phyloP scores from a whole-genome alignment of 2,113 vertebrate species.

The Gadus chalcogrammus region DNA sequence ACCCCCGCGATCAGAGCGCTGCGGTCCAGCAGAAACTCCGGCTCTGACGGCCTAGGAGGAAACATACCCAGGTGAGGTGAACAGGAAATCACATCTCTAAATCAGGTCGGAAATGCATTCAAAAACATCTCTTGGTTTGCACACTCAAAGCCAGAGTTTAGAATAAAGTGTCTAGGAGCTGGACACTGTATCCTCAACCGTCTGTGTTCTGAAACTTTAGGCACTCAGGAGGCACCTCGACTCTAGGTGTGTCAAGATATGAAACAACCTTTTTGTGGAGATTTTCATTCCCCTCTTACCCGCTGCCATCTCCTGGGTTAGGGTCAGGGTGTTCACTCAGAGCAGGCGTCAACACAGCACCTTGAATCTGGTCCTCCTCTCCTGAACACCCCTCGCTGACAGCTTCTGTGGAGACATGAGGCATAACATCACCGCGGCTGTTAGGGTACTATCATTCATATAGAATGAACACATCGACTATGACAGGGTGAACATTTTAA shows the following conservation, averaged over 20 bases:
- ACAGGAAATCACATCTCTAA: no score
- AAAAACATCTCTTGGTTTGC: no score
- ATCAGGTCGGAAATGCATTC: no score
- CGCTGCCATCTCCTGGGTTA: slow-evolving; percentile 20
- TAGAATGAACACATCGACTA: no score
- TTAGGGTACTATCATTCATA: neutral
- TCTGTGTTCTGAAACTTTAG: no score
- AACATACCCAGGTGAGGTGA: neutral
- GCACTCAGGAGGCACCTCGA: no score
- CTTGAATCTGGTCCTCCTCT: slow-evolving; percentile 20
- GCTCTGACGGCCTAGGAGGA: slow-evolving; percentile 53
- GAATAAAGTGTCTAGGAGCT: no score
- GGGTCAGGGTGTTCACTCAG: neutral
- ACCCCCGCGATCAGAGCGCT: slow-evolving; percentile 27
- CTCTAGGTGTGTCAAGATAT: no score
- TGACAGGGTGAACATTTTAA: no score
- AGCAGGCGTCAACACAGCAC: neutral
- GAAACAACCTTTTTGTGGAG: no score
- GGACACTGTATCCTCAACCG: no score
- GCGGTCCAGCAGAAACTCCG: slow-evolving; percentile 50
- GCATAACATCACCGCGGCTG: neutral
- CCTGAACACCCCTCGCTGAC: slow-evolving; percentile 2
- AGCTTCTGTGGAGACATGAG: slow-evolving; percentile 39
- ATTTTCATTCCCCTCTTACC: slow-evolving; percentile 27
- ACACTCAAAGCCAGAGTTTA: no score